phyloP scores from a whole-genome alignment of 2,797 vertebrate genomes.

The Ciconia nigra region DNA sequence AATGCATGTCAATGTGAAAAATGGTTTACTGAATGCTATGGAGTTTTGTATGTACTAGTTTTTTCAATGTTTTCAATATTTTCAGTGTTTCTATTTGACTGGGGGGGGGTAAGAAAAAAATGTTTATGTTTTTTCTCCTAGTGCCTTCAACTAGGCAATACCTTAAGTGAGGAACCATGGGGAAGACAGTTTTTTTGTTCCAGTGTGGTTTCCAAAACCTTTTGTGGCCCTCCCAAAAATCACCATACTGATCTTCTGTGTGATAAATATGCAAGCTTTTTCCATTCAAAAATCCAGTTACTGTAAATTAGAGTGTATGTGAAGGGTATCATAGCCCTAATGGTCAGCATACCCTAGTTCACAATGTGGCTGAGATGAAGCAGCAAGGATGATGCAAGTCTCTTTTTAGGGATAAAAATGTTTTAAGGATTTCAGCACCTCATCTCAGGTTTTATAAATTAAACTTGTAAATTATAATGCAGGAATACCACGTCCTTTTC shows the following conservation, averaged over 20 bases:
- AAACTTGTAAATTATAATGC: background rate
- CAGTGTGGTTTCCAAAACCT: background rate
- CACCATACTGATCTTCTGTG: background rate
- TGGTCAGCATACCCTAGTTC: background rate
- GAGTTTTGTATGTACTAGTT: background rate
- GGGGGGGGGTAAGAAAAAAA: accelerated
- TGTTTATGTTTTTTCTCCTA: background rate
- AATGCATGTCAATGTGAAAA: background rate
- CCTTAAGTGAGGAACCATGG: background rate
- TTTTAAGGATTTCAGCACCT: background rate
- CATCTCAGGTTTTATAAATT: background rate
- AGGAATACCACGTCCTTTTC: background rate
- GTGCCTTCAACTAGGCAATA: background rate
- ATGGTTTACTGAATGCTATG: background rate
- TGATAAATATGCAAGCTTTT: background rate
- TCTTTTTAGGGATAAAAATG: background rate
- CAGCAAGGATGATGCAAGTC: background rate
- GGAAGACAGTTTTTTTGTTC: background rate
- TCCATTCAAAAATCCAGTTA: background rate
- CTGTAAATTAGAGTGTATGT: background rate
- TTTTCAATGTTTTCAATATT: background rate
- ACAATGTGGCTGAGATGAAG: background rate
- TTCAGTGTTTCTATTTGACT: background rate
- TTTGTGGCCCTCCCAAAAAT: background rate
- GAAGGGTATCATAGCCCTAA: background rate